These are phyloP conservation scores for Argyrosomus regius DNA, from an alignment of 2,797 vertebrate species.

Conservation along the genomic window DNA sequence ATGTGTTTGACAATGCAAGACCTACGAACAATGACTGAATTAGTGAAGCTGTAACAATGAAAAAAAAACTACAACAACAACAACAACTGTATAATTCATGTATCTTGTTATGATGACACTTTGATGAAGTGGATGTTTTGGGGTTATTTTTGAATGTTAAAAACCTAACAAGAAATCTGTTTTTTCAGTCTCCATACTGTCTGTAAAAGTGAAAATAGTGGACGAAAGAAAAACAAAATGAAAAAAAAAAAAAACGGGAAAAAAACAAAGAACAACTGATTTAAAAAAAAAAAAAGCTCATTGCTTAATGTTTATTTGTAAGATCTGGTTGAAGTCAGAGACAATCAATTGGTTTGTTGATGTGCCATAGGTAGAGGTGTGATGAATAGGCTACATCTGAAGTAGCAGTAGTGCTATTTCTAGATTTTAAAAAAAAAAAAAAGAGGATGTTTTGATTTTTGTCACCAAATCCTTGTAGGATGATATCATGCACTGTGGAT, in stretches of 20 bases:
- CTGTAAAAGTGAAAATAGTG: constrained; percentile 79
- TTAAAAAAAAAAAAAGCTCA: constrained; percentile 38
- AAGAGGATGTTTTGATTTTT: constrained; percentile 50
- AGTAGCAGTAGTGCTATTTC: constrained; percentile 48
- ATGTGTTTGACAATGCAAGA: constrained; percentile 66
- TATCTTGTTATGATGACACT: constrained; percentile 79
- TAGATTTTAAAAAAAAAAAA: constrained; percentile 32
- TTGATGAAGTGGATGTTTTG: constrained; percentile 77
- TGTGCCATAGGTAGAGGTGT: constrained; percentile 77
- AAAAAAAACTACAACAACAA: constrained; percentile 4
- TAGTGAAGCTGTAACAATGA: constrained; percentile 56
- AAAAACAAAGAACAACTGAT: constrained; percentile 37
- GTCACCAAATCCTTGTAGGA: constrained; percentile 52
- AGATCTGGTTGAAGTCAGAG: constrained; percentile 77
- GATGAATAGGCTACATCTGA: constrained; percentile 53
- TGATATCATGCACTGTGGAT: constrained; percentile 70
- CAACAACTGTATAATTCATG: constrained; percentile 74
- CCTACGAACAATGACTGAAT: constrained; percentile 61
- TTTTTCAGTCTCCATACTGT: constrained; percentile 78
- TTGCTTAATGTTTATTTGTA: constrained; percentile 77
- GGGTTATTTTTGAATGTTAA: constrained; percentile 83
- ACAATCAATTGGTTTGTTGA: constrained; percentile 85
- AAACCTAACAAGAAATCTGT: constrained; percentile 57
- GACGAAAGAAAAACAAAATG: constrained; percentile 58
- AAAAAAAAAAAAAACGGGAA: constrained; percentile 10